Percentiles rank a stretch among this genome's conserved stretches.
phyloP scores from a whole-genome alignment of 1,140 invertebrate genomes.

The Hycleus phaleratus region DNA sequence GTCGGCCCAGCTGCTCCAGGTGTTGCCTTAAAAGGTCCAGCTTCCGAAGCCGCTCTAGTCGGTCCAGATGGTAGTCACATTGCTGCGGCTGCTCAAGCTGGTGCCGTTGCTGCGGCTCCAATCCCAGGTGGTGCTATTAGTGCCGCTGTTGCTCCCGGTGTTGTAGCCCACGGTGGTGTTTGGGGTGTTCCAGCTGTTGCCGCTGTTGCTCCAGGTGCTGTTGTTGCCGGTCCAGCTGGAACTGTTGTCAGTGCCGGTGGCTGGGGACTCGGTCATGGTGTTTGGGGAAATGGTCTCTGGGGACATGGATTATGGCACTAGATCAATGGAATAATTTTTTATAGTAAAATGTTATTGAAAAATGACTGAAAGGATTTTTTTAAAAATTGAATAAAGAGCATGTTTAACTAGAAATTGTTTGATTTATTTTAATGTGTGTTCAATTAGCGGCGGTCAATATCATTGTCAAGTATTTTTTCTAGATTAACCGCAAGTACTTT shows the following conservation, averaged over 20 bases:
- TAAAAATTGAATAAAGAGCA: no score
- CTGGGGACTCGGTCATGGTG: constrained; percentile 7
- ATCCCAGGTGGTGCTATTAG: constrained; percentile 21
- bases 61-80: constrained; percentile 25
- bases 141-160: constrained; percentile 24
- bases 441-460: no score
- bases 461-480: no score
- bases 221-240: not conserved
- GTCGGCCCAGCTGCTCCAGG: constrained; percentile 32
- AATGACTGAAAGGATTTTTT: no score
- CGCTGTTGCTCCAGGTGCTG: not conserved
- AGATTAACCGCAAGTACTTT: no score
- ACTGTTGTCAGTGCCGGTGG: constrained; percentile 6
- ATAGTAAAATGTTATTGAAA: no score
- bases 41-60: constrained; percentile 10
- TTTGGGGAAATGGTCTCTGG: no score
- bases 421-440: no score
- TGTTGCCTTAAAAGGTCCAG: constrained; percentile 24
- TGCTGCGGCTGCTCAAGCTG: constrained; percentile 16
- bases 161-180: constrained; percentile 10
- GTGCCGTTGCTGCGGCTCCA: constrained; percentile 13
- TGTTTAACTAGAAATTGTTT: no score
- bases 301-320: no score
- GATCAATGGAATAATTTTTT: no score
- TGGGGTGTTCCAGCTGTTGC: constrained; percentile 1